Conservation (phyloP, 1,140 invertebrate species). For the Drosophila funebris region DNA sequence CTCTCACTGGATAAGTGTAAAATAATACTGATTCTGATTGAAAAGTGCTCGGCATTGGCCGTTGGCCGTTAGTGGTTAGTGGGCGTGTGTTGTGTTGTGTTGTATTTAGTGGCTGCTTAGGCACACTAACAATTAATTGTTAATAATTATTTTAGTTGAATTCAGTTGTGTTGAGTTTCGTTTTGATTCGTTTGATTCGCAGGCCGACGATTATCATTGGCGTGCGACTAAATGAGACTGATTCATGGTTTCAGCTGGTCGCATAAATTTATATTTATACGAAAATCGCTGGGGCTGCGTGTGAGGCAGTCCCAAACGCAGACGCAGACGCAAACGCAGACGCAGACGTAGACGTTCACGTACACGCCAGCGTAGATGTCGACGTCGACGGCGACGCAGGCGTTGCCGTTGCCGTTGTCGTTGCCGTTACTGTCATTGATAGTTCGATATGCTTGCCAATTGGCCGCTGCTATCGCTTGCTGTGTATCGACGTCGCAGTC, state of each 20-base stretch:
- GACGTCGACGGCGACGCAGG: background rate
- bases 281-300: conserved; percentile 59
- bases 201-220: conserved; percentile 72
- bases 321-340: conserved; percentile 11
- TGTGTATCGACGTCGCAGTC: background rate
- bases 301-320: conserved; percentile 53
- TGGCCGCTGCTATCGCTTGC: background rate
- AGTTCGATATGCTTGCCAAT: conserved; percentile 14
- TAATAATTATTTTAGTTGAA: background rate
- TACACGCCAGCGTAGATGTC: conserved; percentile 11
- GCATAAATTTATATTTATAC: conserved; percentile 81
- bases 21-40: background rate
- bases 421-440: conserved; percentile 19
- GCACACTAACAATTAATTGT: background rate
- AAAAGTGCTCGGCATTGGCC: too few relatives aligned
- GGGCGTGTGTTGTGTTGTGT: too few relatives aligned
- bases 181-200: conserved; percentile 20
- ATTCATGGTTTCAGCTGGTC: conserved; percentile 66
- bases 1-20: background rate
- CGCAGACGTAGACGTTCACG: background rate
- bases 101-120: background rate
- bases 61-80: background rate
- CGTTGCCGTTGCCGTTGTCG: background rate
- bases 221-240: conserved; percentile 76
- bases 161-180: background rate